Conservation (phyloP, 2,797 vertebrate species). For the Rhinoraja longicauda region DNA sequence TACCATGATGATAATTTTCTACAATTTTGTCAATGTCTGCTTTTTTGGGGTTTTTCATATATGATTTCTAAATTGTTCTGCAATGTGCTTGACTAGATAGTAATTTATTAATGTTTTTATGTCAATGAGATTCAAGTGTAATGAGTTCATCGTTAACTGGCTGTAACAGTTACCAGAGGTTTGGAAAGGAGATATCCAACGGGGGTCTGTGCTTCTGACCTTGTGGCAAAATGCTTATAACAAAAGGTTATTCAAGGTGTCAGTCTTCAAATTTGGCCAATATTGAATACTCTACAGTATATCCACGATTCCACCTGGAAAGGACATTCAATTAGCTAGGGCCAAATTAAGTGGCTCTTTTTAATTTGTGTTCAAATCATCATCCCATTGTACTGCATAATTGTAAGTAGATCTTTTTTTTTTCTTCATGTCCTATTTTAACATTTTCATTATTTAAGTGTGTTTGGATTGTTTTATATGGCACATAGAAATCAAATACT, state of each 20-base stretch:
- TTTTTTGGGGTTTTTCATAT: background rate
- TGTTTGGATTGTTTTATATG: background rate
- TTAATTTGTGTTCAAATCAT: constrained; percentile 3
- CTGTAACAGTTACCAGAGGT: constrained; percentile 23
- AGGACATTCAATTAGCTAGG: constrained; percentile 3
- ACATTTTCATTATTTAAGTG: background rate
- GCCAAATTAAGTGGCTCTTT: background rate
- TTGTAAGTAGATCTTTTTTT: background rate
- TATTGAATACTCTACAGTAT: background rate
- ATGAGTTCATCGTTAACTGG: constrained; percentile 19
- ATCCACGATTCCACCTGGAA: background rate
- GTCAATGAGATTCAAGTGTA: background rate
- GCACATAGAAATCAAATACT: background rate
- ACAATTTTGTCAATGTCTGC: constrained; percentile 1
- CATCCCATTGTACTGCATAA: background rate
- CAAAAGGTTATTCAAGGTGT: constrained; percentile 34
- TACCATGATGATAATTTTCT: constrained; percentile 46
- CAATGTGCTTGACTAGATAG: background rate
- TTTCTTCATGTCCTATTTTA: background rate
- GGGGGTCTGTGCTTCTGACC: background rate
- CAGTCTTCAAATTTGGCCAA: constrained; percentile 33
- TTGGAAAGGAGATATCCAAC: constrained; percentile 6
- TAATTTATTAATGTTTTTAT: background rate
- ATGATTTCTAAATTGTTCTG: constrained; percentile 20
- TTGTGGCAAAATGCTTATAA: constrained; percentile 26